Conservation (phyloP, 1,140 invertebrate species). For the Aphelinus certus region DNA sequence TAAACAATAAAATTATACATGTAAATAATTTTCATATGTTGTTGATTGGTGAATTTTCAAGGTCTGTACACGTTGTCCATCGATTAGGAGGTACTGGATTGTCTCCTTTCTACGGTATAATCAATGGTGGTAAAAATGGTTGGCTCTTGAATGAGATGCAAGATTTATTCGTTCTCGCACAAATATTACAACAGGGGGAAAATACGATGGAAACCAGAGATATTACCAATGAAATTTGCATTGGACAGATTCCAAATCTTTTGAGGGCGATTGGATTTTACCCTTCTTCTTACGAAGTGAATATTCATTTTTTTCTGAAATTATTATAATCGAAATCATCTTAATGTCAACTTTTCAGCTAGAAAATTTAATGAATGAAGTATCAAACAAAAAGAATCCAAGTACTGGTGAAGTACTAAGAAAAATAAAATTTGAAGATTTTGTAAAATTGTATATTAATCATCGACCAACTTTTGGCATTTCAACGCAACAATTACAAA, state of each 20-base stretch:
- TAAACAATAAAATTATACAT: not conserved
- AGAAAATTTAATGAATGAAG: constrained; percentile 74
- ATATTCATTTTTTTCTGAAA: not conserved
- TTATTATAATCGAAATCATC: not conserved
- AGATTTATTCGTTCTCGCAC: constrained; percentile 78
- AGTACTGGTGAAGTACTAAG: constrained; percentile 64
- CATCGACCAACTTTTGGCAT: constrained; percentile 72
- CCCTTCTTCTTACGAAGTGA: constrained; percentile 76
- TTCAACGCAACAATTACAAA: constrained; percentile 50
- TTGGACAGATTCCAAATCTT: constrained; percentile 75
- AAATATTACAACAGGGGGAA: constrained; percentile 76
- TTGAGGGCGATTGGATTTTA: constrained; percentile 80
- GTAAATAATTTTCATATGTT: constrained; percentile 8
- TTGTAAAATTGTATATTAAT: constrained; percentile 78
- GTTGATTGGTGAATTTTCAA: constrained; percentile 40
- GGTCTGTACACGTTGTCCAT: constrained; percentile 66
- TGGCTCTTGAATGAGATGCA: constrained; percentile 76
- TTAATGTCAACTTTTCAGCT: constrained; percentile 63
- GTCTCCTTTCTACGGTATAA: constrained; percentile 68
- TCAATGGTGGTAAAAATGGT: constrained; percentile 69
- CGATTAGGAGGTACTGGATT: constrained; percentile 67
- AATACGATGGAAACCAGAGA: constrained; percentile 69
- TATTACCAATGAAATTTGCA: constrained; percentile 69
- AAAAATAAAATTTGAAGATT: constrained; percentile 75
- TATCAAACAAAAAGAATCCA: constrained; percentile 70